Conservation (phyloP, 2,113 vertebrate genomes). For the Sigmodon hispidus region DNA sequence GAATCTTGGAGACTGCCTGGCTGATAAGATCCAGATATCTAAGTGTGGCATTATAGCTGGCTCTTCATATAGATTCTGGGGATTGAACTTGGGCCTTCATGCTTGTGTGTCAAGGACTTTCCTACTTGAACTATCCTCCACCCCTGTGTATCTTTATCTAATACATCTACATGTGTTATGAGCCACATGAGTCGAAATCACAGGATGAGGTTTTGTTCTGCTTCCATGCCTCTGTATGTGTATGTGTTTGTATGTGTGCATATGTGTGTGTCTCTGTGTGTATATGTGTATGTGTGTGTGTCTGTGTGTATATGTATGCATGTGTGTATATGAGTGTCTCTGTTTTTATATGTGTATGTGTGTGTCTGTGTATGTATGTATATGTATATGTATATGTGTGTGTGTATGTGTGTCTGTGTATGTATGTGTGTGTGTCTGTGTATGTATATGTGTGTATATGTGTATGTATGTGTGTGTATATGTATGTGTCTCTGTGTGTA, state of each 20-base stretch:
- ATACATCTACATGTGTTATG: background rate
- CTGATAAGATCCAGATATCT: background rate
- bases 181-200: background rate
- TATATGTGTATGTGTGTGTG: too few species aligned
- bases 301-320: too few species aligned
- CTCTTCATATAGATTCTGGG: background rate
- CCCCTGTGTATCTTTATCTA: background rate
- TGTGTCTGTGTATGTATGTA: background rate
- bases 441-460: background rate
- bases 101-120: background rate
- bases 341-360: too few species aligned
- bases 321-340: too few species aligned
- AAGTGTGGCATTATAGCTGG: too few species aligned
- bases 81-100: fast-evolving
- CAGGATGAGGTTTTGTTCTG: background rate
- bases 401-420: background rate
- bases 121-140: background rate
- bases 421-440: too few species aligned
- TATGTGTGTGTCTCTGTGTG: background rate
- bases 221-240: background rate
- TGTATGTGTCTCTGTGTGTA: too few species aligned
- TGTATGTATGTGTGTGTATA: background rate
- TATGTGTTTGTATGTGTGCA: background rate
- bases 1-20: background rate
- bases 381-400: background rate